Evolutionary conservation across 1,140 invertebrate genomes (phyloP).

Genomic region (Atta colombica): DNA sequence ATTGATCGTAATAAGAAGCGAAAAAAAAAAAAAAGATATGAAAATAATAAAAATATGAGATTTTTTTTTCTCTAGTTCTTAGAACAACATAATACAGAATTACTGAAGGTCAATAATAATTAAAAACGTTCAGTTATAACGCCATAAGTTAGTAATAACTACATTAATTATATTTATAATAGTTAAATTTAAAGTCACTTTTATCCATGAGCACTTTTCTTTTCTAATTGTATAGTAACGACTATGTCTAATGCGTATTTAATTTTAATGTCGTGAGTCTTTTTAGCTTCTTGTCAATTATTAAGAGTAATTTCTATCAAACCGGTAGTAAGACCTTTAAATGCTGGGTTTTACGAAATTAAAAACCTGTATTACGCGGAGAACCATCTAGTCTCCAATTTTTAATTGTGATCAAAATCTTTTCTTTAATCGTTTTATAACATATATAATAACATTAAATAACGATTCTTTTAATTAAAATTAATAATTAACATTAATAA

Average conservation of each 20-base stretch:
- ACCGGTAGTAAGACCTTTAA: constrained; percentile 52
- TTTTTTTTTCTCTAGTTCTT: not conserved
- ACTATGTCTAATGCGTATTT: not conserved
- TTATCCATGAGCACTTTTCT: not conserved
- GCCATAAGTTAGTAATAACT: not conserved
- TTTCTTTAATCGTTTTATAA: not conserved
- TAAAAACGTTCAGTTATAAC: not conserved
- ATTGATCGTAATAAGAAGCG: not conserved
- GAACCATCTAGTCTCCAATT: not conserved
- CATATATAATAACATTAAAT: not conserved
- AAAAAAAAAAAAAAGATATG: not conserved
- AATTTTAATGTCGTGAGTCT: not conserved
- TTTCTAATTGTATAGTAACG: not conserved
- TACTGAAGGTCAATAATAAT: not conserved
- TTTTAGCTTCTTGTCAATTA: constrained; percentile 58
- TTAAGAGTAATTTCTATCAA: constrained; percentile 65
- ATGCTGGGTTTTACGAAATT: constrained; percentile 14
- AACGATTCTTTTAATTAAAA: not conserved
- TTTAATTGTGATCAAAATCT: constrained; percentile 10
- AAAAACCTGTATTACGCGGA: constrained; percentile 14
- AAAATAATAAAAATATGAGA: not conserved
- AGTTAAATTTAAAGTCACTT: not conserved
- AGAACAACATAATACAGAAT: not conserved
- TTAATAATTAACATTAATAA: not conserved
- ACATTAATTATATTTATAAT: not conserved